Conservation (phyloP, 1,140 invertebrate genomes). For the Eulimnadia texana region DNA sequence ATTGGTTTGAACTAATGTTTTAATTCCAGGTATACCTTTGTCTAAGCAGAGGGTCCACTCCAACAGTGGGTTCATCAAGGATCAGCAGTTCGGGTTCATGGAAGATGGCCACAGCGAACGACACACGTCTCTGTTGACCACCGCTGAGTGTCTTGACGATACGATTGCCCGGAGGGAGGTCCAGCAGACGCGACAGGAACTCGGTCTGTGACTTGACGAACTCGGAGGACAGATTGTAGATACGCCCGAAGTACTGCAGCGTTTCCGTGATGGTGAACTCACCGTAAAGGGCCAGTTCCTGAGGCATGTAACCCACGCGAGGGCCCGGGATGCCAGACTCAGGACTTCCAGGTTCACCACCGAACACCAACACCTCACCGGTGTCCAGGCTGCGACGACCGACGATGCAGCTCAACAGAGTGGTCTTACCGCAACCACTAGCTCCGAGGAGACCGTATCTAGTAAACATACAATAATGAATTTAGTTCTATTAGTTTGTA, state of each 20-base stretch:
- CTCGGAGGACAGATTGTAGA: constrained; percentile 71
- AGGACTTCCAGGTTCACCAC: constrained; percentile 59
- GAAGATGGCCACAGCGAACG: constrained; percentile 80
- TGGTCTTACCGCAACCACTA: constrained; percentile 67
- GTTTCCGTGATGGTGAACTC: constrained; percentile 91
- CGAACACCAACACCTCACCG: constrained; percentile 73
- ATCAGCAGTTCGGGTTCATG: constrained; percentile 88
- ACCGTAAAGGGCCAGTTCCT: constrained; percentile 64
- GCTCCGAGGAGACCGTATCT: constrained; percentile 77
- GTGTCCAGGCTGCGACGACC: constrained; percentile 61
- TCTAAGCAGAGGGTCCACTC: constrained; percentile 75
- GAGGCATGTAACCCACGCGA: constrained; percentile 50
- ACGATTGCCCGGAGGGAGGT: constrained; percentile 66
- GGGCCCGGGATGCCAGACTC: constrained; percentile 67
- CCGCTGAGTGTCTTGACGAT: constrained; percentile 83
- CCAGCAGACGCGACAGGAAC: constrained; percentile 78
- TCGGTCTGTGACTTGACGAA: constrained; percentile 65
- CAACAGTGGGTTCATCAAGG: constrained; percentile 87
- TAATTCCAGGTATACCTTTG: constrained; percentile 31
- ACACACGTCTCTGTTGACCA: constrained; percentile 80
- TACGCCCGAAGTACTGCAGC: constrained; percentile 89
- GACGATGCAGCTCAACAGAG: constrained; percentile 72
- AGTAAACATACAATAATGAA: constrained; percentile 23
- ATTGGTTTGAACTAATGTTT: neutral
- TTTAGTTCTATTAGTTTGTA: no score